Evolutionary conservation across 2,888 invertebrate species (phyloP).

Genomic region (Tromatobia lineatoria): DNA sequence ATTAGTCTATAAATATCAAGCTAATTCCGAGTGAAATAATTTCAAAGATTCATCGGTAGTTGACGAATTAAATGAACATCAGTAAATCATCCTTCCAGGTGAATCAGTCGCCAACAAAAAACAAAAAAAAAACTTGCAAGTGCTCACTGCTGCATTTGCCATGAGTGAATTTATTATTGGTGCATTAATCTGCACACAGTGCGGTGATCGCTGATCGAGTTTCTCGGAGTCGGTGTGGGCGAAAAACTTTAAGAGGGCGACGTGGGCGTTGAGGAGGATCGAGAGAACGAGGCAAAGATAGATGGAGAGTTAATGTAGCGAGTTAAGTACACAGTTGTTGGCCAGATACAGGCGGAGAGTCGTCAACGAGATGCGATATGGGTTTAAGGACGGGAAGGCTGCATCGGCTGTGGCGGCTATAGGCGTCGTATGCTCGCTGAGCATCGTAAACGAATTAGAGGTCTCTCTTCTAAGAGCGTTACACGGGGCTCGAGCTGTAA

Average conservation of each 20-base stretch:
- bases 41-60: too few relatives aligned
- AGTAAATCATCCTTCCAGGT: background rate
- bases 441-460: constrained; percentile 80
- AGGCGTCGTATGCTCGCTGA: constrained; percentile 3
- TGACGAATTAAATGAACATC: background rate
- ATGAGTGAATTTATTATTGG: background rate
- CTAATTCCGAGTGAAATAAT: too few relatives aligned
- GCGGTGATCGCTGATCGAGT: constrained; percentile 25
- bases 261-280: constrained; percentile 23
- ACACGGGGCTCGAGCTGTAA: constrained; percentile 77
- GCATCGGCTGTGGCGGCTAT: background rate
- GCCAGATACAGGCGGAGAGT: constrained; percentile 10
- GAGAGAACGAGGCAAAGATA: constrained; percentile 14
- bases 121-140: background rate
- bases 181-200: constrained; percentile 3
- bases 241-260: constrained; percentile 3
- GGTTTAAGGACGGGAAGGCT: constrained; percentile 19
- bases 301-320: constrained; percentile 20
- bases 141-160: background rate
- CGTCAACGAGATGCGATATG: constrained; percentile 44
- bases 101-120: background rate
- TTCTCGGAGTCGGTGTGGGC: constrained; percentile 20
- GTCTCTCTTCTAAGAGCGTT: constrained; percentile 70
- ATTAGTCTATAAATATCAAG: too few relatives aligned
- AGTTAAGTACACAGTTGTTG: constrained; percentile 9